Evolutionary conservation across 2,888 invertebrate genomes (phyloP).

Genomic region (Periphyllus acericola): DNA sequence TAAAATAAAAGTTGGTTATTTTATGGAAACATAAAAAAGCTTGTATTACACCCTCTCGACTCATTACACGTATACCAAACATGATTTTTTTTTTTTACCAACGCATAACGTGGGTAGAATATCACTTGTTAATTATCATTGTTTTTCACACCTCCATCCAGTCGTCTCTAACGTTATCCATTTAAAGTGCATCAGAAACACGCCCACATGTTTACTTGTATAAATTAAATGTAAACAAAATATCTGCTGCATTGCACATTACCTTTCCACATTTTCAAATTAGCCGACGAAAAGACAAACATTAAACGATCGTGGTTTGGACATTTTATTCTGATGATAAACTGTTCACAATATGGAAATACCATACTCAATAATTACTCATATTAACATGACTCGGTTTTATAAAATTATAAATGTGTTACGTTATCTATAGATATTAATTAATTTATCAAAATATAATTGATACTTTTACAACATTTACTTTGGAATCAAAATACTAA

Average conservation of each 20-base stretch:
- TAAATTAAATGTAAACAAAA: slow-evolving; percentile 51
- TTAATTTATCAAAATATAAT: too few relatives aligned
- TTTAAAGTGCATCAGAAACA: slow-evolving; percentile 1
- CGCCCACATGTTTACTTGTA: slow-evolving; percentile 30
- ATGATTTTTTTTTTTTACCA: background rate
- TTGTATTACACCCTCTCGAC: background rate
- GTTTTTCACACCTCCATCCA: background rate
- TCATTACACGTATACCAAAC: background rate
- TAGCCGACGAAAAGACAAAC: background rate
- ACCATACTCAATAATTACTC: background rate
- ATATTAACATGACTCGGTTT: background rate
- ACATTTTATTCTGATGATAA: slow-evolving; percentile 37
- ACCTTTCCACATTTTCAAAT: background rate
- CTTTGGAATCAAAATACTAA: too few relatives aligned
- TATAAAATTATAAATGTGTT: too few relatives aligned
- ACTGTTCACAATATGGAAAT: slow-evolving; percentile 9
- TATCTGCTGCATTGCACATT: slow-evolving; percentile 23
- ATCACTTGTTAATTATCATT: slow-evolving; percentile 13
- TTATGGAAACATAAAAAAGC: background rate
- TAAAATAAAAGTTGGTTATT: too few relatives aligned
- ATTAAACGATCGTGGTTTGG: slow-evolving; percentile 1
- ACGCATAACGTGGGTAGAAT: background rate
- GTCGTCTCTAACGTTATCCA: background rate
- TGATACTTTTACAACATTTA: too few relatives aligned
- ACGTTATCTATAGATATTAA: too few relatives aligned